phyloP scores from a whole-genome alignment of 2,888 invertebrate genomes.

The Carabus problematicus region DNA sequence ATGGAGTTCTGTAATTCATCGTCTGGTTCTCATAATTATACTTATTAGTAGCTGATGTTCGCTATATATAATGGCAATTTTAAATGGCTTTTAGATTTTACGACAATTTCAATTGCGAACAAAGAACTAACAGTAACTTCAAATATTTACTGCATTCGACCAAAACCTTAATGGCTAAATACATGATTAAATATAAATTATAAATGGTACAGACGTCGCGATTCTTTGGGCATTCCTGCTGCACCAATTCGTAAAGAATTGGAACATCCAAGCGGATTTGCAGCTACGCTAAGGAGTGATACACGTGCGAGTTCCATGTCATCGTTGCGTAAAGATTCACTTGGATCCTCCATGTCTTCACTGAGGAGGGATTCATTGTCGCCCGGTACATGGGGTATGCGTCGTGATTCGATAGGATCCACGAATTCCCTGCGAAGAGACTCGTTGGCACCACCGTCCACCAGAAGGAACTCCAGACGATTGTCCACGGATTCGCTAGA shows the following conservation, averaged over 20 bases:
- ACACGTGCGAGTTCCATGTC: constrained; percentile 49
- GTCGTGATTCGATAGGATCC: constrained; percentile 49
- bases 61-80: no score
- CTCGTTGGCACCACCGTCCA: constrained; percentile 49
- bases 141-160: no score
- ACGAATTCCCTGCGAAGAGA: constrained; percentile 54
- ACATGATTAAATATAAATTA: neutral
- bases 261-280: constrained; percentile 76
- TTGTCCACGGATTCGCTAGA: constrained; percentile 77
- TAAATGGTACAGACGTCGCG: constrained; percentile 63
- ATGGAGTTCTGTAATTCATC: no score
- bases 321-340: constrained; percentile 39
- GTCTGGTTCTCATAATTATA: no score
- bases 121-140: no score
- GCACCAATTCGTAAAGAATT: constrained; percentile 66
- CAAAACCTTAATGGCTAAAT: no score
- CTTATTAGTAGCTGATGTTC: no score
- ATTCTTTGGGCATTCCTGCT: constrained; percentile 67
- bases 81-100: no score
- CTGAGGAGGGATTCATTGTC: constrained; percentile 59
- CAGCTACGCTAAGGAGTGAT: constrained; percentile 70
- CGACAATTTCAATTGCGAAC: no score
- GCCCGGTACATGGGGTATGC: constrained; percentile 56
- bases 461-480: constrained; percentile 62
- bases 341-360: constrained; percentile 51